These are phyloP conservation scores for Urechis unicinctus DNA, from an alignment of 2,888 invertebrate species.

Conservation along the genomic window DNA sequence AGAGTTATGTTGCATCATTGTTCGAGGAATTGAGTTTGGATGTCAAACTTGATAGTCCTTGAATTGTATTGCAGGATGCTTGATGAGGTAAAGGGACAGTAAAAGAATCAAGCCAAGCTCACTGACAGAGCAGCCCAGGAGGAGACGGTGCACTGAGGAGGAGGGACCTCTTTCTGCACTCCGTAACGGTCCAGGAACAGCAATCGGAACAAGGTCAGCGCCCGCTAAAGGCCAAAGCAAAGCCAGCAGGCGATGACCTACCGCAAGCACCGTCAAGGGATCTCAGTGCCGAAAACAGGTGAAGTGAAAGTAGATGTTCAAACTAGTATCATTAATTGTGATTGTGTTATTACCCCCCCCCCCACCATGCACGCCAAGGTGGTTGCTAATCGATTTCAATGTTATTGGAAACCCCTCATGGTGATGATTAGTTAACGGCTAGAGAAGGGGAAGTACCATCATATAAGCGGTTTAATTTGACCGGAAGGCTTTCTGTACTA, in stretches of 20 bases:
- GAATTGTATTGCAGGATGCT: conserved; percentile 4
- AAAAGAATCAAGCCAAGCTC: not conserved
- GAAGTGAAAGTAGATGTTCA: not conserved
- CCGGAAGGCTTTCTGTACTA: no score
- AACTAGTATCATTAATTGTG: not conserved
- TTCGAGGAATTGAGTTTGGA: no score
- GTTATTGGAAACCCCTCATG: no score
- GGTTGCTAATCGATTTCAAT: no score
- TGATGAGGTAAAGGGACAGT: not conserved
- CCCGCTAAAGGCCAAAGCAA: conserved; percentile 21
- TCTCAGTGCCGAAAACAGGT: conserved; percentile 1
- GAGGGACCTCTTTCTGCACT: conserved; percentile 22
- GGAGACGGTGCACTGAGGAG: conserved; percentile 3
- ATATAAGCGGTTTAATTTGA: no score
- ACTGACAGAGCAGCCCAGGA: not conserved
- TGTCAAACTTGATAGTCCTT: no score
- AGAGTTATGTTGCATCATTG: no score
- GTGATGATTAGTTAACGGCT: no score
- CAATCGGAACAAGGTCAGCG: no score
- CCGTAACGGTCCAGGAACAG: conserved; percentile 22
- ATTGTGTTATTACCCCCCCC: no score
- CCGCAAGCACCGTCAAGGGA: conserved; percentile 17
- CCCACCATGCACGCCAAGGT: no score
- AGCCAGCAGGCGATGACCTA: conserved; percentile 17
- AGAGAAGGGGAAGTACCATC: no score